Evolutionary conservation across 2,888 invertebrate genomes (phyloP), one percentile per base, ranked within the genome.

Genomic region (Andrena haemorrhoa): DNA sequence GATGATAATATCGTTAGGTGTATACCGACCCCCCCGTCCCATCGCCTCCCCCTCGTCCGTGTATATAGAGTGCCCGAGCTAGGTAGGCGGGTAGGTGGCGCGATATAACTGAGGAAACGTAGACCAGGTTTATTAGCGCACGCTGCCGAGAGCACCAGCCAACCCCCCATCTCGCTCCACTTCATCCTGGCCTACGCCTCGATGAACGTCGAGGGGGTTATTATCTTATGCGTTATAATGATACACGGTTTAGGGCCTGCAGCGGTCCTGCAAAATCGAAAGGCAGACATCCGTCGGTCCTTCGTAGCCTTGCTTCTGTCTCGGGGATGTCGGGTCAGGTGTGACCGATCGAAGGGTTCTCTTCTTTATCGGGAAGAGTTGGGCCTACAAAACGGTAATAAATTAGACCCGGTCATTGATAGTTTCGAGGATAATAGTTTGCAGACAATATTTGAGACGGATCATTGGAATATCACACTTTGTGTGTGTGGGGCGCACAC

Each of bases 71-170:
- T 70, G 71, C 47, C 56, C 65, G 75, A 69, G 79, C 56, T 71
- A 68, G 72, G 41, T 53, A 74, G 80, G 69, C 47, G 75, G 76
- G 79, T 82, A 78, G 88, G 85, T 82, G 84, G 86, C 87, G 88
- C 89, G 89, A 90, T 92, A 90, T 92, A 92, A 91, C 92, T 90
- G 87, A 91, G 92, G 91, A 92, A 92, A 92, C 92, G 90, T 89
- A 89, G 89, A 88, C 87, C 84, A 90, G 92, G 92, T 93, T 93
- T 93, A 93, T 93, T 93, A 93, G 93, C 90, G 90, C 89, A 92
- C 89, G 92, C 89, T 89, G 89, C 90, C 90, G 89, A 92, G 85
- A 89, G 88, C 82, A 79, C 76, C 78, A 66, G 65, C 83, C 87
- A 77, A 69, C 81, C 80, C 89, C 91, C 91, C 90, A 90, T 91